Percentiles rank a stretch among this genome's conserved stretches.
Evolutionary conservation across 2,888 invertebrate genomes (phyloP).

Genomic region (Cecidostiba fungosa): DNA sequence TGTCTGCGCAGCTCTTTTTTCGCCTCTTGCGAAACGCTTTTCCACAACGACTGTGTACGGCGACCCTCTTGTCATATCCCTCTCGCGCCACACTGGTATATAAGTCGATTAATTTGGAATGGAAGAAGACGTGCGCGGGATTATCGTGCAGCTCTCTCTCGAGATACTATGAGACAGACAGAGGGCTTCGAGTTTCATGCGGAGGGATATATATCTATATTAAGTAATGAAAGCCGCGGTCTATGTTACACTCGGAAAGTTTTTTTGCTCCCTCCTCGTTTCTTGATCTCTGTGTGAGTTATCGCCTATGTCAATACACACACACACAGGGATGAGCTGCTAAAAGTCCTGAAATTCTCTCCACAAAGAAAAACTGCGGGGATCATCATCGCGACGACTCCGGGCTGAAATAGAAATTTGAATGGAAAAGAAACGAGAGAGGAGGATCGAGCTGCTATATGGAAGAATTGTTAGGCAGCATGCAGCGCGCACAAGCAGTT

Average conservation of each 20-base stretch:
- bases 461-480: background rate
- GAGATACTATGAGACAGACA: background rate
- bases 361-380: background rate
- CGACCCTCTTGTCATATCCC: background rate
- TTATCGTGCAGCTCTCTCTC: background rate
- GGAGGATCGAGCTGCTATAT: background rate
- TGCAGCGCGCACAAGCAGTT: constrained; percentile 23
- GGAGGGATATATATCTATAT: background rate
- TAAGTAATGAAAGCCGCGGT: constrained; percentile 2
- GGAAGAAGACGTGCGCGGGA: background rate
- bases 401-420: constrained; percentile 10
- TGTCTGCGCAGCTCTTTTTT: background rate
- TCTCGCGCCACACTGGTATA: background rate
- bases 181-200: constrained; percentile 1
- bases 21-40: constrained; percentile 4
- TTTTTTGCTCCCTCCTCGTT: background rate
- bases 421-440: constrained; percentile 9
- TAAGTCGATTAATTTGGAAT: constrained; percentile 43
- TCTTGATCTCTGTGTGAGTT: background rate
- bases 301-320: background rate
- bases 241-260: background rate
- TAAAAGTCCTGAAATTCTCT: background rate
- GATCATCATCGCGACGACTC: background rate
- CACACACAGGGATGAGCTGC: too few species aligned
- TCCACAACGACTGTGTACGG: background rate